Evolutionary conservation across 2,888 invertebrate genomes (phyloP), one percentile per base, ranked within the genome.

Genomic region (Xanthorhoe designata): DNA sequence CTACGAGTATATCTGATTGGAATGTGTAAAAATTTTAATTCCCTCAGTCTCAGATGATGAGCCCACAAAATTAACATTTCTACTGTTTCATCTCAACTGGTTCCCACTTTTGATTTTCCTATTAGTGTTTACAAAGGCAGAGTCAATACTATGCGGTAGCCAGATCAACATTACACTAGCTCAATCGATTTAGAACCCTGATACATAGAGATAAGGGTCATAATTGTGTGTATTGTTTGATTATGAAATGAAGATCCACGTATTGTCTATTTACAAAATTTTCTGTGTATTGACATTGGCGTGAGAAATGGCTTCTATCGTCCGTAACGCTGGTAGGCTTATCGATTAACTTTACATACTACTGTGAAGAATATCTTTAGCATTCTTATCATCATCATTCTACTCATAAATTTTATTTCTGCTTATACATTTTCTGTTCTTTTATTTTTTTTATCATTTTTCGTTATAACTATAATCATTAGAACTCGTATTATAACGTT

Each of bases 51-150:
- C 79, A 77, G 75, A 77, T 73, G 69, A 77, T 78, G 72, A 74
- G 78, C 81, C 78, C 83, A 88, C 85, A 81, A 83, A 90, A 91
- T 92, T 91, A 92, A 87, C 90, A 90, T 91, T 89, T 91, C 85
- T 88, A 90, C 87, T 91, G 90, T 91, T 91, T 90, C 90, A 86
- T 87, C 89, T 87, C 87, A 87, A 90, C 89, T 90, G 86, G 89
- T 90, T 89, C 84, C 90, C 88, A 90, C 88, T 92, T 92, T 91
- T 89, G 88, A 91, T 91, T 91, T 91, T 88, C 87, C 88, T 92
- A 91, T 92, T 91, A 91, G 84, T 92, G 85, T 91, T 91, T 91
- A 92, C 91, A 88, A 90, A 92, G 90, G 91, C 83, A 88, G 85
- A 86, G 90, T 91, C 89, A 91, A 92, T 87, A 90, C 80, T 53